phyloP scores from a whole-genome alignment of 2,113 vertebrate species.

The Balaeniceps rex region DNA sequence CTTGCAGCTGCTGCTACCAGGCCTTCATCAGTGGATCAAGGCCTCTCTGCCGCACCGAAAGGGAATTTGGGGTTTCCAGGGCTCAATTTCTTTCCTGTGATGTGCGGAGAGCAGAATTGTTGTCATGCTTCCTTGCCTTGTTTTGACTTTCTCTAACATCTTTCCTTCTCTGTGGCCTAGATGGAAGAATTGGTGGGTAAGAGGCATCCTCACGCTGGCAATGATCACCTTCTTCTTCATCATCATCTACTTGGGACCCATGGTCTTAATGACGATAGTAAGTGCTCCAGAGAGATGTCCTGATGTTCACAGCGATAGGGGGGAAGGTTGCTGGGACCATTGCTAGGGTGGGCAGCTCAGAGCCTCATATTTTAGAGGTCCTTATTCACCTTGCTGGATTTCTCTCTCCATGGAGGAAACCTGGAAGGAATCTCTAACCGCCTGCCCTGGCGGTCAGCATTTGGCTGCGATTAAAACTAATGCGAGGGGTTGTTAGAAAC shows the following conservation, averaged over 20 bases:
- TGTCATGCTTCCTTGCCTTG: neutral
- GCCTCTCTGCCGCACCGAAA: neutral
- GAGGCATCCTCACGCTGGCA: conserved; percentile 94
- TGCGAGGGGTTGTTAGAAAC: neutral
- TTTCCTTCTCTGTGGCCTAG: conserved; percentile 60
- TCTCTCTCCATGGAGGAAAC: neutral
- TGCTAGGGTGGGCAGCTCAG: neutral
- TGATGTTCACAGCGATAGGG: fast-evolving
- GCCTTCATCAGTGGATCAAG: neutral
- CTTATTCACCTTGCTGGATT: neutral
- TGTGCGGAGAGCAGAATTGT: neutral
- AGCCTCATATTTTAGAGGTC: neutral
- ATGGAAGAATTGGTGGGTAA: conserved; percentile 99
- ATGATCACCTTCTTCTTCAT: conserved; percentile 99
- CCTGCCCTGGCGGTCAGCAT: neutral
- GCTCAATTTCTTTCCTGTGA: neutral
- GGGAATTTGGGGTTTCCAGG: neutral
- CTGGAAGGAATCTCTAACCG: neutral
- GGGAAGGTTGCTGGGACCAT: neutral
- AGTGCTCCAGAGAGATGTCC: conserved; percentile 53
- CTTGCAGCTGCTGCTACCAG: neutral
- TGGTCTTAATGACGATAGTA: conserved; percentile 98
- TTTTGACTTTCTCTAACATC: neutral
- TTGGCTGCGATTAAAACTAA: neutral
- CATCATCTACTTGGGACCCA: conserved; percentile 97